These are phyloP conservation scores for Eriosoma lanigerum DNA, from an alignment of 1,140 invertebrate genomes.

Conservation along the genomic window DNA sequence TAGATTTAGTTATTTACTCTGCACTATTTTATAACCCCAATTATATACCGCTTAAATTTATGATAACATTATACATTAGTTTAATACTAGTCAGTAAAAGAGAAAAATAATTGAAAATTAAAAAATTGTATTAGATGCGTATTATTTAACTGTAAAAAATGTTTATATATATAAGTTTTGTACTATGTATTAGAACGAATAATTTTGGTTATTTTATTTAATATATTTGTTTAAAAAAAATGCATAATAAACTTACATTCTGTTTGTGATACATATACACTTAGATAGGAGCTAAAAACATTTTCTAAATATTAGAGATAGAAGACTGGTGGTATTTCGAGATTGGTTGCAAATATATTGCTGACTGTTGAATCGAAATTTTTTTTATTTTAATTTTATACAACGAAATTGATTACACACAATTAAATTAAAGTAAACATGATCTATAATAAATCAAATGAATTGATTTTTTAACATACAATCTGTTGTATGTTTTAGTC, in stretches of 20 bases:
- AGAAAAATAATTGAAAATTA: neutral
- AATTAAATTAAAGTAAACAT: neutral
- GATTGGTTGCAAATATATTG: neutral
- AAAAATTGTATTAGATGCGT: constrained; percentile 21
- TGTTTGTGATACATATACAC: neutral
- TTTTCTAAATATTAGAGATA: constrained; percentile 11
- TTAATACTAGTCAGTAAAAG: constrained; percentile 43
- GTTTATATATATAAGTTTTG: constrained; percentile 1
- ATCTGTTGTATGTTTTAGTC: neutral
- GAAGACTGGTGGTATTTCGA: neutral
- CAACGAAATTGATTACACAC: neutral
- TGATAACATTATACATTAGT: constrained; percentile 16
- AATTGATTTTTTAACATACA: neutral
- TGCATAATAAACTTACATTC: neutral
- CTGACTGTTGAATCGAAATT: no score
- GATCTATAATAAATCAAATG: neutral
- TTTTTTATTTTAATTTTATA: no score
- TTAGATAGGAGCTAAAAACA: neutral
- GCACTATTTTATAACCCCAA: neutral
- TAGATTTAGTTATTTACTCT: neutral
- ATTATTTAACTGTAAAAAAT: constrained; percentile 24
- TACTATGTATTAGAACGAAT: constrained; percentile 21
- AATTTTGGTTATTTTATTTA: neutral
- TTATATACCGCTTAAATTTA: neutral
- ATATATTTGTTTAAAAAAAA: neutral